These are phyloP conservation scores for Cariama cristata DNA, from an alignment of 2,113 vertebrate genomes.

Conservation along the genomic window DNA sequence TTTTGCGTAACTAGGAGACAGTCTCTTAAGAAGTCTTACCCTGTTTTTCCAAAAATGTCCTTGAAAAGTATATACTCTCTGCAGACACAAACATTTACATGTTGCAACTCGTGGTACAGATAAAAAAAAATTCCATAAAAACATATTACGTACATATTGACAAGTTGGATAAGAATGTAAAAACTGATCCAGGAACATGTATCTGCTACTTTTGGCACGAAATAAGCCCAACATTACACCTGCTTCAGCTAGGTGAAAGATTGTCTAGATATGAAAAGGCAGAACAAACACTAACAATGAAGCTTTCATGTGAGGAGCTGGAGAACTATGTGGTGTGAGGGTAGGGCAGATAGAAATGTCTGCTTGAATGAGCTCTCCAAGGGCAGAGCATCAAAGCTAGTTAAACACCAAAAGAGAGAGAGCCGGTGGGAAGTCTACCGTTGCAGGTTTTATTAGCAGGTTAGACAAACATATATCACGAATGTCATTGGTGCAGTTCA, in stretches of 20 bases:
- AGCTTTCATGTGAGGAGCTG: not conserved
- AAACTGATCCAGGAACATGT: constrained; percentile 4
- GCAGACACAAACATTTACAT: constrained; percentile 47
- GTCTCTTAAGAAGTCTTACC: not conserved
- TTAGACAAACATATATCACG: not conserved
- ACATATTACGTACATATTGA: constrained; percentile 27
- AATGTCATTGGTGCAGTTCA: not conserved
- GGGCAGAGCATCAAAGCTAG: not conserved
- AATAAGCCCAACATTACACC: constrained; percentile 11
- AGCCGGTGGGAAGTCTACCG: not conserved
- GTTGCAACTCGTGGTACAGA: constrained; percentile 41
- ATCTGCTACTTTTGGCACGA: constrained; percentile 30
- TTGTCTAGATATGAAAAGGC: constrained; percentile 17
- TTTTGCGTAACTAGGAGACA: not conserved
- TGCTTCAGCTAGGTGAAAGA: constrained; percentile 36
- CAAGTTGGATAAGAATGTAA: constrained; percentile 57
- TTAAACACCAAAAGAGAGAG: not conserved
- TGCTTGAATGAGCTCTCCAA: not conserved
- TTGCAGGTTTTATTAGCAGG: not conserved
- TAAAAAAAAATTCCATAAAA: constrained; percentile 33
- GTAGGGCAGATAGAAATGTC: not conserved
- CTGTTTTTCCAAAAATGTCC: constrained; percentile 20
- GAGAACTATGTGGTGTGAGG: not conserved
- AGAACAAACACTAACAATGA: constrained; percentile 39
- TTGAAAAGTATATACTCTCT: constrained; percentile 28